Base-by-base conservation (phyloP, 2,113 vertebrate genomes). In the Ahaetulla prasina region DNA sequence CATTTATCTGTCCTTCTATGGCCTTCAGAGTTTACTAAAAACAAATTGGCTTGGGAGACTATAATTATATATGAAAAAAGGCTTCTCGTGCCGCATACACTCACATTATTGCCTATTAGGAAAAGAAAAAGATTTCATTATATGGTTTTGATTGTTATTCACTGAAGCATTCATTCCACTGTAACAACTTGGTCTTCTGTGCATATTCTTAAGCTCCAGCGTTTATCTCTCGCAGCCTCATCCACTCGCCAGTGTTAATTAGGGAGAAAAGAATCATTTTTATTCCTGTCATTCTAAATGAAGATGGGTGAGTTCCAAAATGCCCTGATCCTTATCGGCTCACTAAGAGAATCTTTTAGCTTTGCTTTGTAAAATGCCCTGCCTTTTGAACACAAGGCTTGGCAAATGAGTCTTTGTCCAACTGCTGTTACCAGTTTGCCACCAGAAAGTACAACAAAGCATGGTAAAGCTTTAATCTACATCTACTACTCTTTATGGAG, bases 1-100 rank as follows among this genome's bases (percentile, higher is more conserved):
- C 96, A 95, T 97, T 98, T 96, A 97, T 98, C 95, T 97, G 97
- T 97, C 97, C 96, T 98, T 97, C 95, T 87, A 45, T 60, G 95
- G 96, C 96, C 96, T 97, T 97, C 96, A 95, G 95, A 97, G 95
- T 96, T 97, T 95, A 93, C 91, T 50, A 85, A 92, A 47, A 94
- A 96, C 95, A 94, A 91, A 74, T 52, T 90, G 90, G 93, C 87
- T 96, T 96, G 97, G 94, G 96, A 94, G 95, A 93, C 95, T 96
- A 96, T 96, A 97, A 97, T 97, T 97, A 96, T 93, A 95, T 96
- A 93, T 95, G 94, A 89, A 97, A 97, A 80, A 97, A 96, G 92
- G 87, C 91, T 97, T 96, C 95, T 96, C 96, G 95, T 96, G 96
- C 95, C 90, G 94, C 94, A 95, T 94, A 95, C 93, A 90, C 92